Base-by-base conservation (phyloP, 2,797 vertebrate genomes). In the Xerus rutilus region DNA sequence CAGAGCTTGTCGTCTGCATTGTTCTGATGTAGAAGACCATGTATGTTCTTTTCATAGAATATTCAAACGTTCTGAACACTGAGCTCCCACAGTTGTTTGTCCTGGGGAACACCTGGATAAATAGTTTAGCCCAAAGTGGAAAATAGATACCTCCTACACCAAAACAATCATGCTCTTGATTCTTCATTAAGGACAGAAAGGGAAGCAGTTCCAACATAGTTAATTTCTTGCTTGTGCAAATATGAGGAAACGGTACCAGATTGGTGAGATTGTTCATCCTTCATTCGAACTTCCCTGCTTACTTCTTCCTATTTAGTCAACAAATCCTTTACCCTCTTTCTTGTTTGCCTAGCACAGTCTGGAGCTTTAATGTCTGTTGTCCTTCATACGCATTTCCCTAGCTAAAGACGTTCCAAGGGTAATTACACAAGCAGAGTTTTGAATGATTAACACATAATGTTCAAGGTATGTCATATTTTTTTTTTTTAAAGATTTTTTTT, bases 341-440 rank as follows among this genome's bases (percentile, higher is more conserved):
- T 72, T 39, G 1, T 85, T 90, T 84, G 39, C 35, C 64, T 54
- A 82, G 69, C 39, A 39, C 30, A 84, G 57, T 70, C 64, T 94
- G 69, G 9, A 72, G 6, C 43, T 93, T 49, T 47, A 69, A 47
- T 64, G 30, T 93, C 45, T 73, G 30, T 93, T n/a, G 88, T 12
- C 52, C 64, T 95, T 93, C 39, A 83, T n/a, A 20, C 13, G 62
- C 12, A 35, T 73, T 91, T 70, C 7, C 70, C 76, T 67, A 39
- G 35, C 43, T 76, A 15, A 96, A 88, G 72, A 74, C 9, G 52
- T 78, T 59, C 35, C 70, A 79, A 95, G 81, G n/a, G 21, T 85
- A 90, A 94, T 95, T 77, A 69, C 18, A 64, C 83, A 86, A 86
- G 43, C 59, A 74, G 20, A 52, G 57, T 23, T 95, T 86, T 86